Evolutionary conservation across 1,140 invertebrate genomes (phyloP), one percentile per base, ranked within the genome.

Genomic region (Drosophila guanche): DNA sequence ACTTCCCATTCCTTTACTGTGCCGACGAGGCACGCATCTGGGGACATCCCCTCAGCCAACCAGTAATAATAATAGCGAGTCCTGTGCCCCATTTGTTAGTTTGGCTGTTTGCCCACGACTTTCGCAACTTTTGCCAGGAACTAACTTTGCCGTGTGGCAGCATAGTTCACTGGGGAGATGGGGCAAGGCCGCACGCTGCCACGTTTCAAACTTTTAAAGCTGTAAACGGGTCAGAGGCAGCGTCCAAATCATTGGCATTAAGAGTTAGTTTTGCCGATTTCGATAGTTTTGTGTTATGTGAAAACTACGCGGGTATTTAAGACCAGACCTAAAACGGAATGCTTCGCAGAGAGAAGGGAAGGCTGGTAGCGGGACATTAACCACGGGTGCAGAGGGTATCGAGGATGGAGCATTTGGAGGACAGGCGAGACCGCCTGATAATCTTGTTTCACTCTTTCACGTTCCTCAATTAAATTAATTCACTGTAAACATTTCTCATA

Each of bases 21-120:
- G 5, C 5, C 29, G 29, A 33, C 8, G 29, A 37, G 33, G 33
- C 33, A 37, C 33, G 33, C 33, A 37, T 37, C 33, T 37, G 2
- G 4, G 43, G 48, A 57, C 54, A 51, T 25, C 53, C 57, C 71
- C 79, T 63, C 83, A 71, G 81, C 79, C 68, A 85, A 77, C 76
- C 53, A 62, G n/a, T 84, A 85, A 69, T 75, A 72, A 71, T 80
- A 84, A 81, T 86, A 81, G 86, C 77, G 81, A 77, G 83, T 73
- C 56, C 53, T 41, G 51, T 53, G 65, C 60, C 61, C 62, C 62
- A 66, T 84, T 85, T 79, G 53, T 73, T 63, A 79, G 47, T 72
- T 73, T 80, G 76, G 76, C 76, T 85, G 80, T 85, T 83, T 79
- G 71, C 47, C 68, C 68, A 12, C 33, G 33, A 85, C 81, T 85